These are phyloP conservation scores for Pseudochirops cupreus DNA, from an alignment of 2,797 vertebrate species.

Conservation along the genomic window DNA sequence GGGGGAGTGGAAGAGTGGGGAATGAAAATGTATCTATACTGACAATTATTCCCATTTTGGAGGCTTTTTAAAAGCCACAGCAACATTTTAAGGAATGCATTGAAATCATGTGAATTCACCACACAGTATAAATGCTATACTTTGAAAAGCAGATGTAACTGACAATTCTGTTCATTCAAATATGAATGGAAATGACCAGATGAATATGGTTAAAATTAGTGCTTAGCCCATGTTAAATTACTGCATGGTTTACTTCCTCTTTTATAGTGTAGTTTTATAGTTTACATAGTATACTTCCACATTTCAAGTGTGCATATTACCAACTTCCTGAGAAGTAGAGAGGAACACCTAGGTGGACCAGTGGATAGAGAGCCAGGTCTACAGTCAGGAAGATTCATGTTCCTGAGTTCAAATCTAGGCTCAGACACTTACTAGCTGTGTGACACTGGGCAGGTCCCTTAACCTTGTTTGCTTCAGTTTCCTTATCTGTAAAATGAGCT, in stretches of 20 bases:
- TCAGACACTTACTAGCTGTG: background rate
- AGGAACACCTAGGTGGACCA: conserved; percentile 10
- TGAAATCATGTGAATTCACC: conserved; percentile 35
- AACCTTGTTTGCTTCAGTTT: background rate
- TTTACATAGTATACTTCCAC: background rate
- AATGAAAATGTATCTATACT: background rate
- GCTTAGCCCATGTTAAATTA: background rate
- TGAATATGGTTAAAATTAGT: background rate
- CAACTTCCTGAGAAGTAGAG: conserved; percentile 19
- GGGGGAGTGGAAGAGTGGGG: background rate
- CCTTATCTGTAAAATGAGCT: background rate
- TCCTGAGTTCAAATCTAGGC: background rate
- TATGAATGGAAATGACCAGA: conserved; percentile 32
- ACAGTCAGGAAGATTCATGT: background rate
- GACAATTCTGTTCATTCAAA: background rate
- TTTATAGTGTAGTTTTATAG: conserved; percentile 2
- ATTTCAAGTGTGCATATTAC: background rate
- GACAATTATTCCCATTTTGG: background rate
- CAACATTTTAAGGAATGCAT: background rate
- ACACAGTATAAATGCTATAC: background rate
- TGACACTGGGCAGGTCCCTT: background rate
- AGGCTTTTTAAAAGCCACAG: background rate
- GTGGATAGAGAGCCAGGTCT: background rate
- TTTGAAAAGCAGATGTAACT: conserved; percentile 12
- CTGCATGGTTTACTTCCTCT: background rate